Conservation (phyloP, 1,140 invertebrate species). For the Capitella teleta region DNA sequence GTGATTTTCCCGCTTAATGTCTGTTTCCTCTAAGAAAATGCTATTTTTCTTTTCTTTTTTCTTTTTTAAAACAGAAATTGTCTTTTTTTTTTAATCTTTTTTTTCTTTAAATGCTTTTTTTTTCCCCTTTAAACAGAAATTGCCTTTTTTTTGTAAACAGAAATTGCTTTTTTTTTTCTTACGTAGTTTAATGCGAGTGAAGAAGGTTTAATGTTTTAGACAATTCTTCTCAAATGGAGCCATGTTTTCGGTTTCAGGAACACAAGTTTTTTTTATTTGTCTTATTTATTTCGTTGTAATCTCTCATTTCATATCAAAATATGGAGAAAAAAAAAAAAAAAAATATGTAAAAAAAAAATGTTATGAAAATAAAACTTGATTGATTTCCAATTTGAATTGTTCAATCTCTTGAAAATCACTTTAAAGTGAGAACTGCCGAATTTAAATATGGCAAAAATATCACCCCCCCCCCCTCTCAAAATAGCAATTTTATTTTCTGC, state of each 20-base stretch:
- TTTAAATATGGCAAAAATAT: too few relatives aligned
- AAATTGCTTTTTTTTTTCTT: not conserved
- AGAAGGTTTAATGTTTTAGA: not conserved
- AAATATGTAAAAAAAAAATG: too few relatives aligned
- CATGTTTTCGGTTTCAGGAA: not conserved
- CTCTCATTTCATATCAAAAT: too few relatives aligned
- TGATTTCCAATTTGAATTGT: too few relatives aligned
- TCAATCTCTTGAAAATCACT: too few relatives aligned
- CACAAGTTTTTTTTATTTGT: not conserved
- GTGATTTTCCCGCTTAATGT: too few relatives aligned
- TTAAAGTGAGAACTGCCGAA: too few relatives aligned
- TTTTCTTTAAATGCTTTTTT: not conserved
- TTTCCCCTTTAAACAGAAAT: not conserved
- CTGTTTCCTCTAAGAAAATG: not conserved
- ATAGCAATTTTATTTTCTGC: too few relatives aligned
- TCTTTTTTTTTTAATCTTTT: not conserved
- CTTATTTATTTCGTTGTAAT: not conserved
- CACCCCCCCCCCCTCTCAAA: too few relatives aligned
- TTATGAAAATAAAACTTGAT: too few relatives aligned
- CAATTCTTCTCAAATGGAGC: not conserved
- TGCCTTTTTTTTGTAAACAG: not conserved
- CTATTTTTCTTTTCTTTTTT: slow-evolving; percentile 2
- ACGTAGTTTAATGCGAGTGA: not conserved
- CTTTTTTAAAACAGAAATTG: not conserved
- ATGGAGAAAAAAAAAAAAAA: too few relatives aligned